Percentiles rank a stretch among this genome's conserved stretches.
Evolutionary conservation across 2,113 vertebrate species (phyloP).

Genomic region (Bucco capensis): DNA sequence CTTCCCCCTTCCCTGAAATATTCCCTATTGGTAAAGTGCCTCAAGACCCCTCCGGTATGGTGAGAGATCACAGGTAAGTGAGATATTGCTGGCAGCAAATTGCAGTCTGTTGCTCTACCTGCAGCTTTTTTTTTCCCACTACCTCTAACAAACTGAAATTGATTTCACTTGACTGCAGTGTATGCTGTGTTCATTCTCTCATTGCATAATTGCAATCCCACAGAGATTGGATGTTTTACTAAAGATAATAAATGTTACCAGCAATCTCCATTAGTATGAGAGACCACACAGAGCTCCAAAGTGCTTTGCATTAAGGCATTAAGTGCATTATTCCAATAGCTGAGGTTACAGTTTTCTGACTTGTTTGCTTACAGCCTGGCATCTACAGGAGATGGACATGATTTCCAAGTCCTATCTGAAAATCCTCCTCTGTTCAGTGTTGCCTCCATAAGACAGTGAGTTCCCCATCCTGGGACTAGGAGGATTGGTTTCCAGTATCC

Average conservation of each 20-base stretch:
- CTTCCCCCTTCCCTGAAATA: not conserved
- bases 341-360: not conserved
- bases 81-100: not conserved
- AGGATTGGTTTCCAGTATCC: not conserved
- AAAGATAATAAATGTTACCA: constrained; percentile 34
- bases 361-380: not conserved
- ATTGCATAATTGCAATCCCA: constrained; percentile 14
- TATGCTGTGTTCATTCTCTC: not conserved
- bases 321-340: not conserved
- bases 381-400: not conserved
- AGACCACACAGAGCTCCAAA: not conserved
- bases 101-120: not conserved
- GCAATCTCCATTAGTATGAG: constrained; percentile 4
- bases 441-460: not conserved
- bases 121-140: not conserved
- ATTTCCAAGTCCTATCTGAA: not conserved
- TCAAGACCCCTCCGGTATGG: not conserved
- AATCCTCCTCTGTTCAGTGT: not conserved
- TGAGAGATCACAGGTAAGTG: not conserved
- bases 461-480: not conserved
- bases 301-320: constrained; percentile 29
- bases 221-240: constrained; percentile 24
- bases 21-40: not conserved
- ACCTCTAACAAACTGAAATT: not conserved
- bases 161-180: not conserved